Base-by-base conservation (phyloP, 1,140 invertebrate species). In the Saxidomus purpurata region DNA sequence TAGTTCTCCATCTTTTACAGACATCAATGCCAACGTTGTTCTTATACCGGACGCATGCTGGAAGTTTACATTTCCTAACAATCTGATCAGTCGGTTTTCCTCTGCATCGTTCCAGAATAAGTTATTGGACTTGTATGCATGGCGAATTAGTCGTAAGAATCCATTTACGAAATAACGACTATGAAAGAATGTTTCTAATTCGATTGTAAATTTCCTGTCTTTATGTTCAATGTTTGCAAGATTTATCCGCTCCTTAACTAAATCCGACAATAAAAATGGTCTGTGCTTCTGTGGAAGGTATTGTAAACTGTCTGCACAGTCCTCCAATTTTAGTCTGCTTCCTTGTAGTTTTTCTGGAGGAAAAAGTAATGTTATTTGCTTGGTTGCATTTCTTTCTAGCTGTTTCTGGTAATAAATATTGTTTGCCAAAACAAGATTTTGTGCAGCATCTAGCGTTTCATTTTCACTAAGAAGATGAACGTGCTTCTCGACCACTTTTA, bases 221-320 rank as follows among this genome's bases (percentile, higher is more conserved):
- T 34, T 55, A 19, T 9, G 1, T n/a, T 52, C 6, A 25, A 79
- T 79, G 36, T 52, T 28, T 52, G 55, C 47, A 34, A 79, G 28
- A n/a, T 90, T 86, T 28, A 95, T 36, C 6, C 55, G 38, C 85
- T 92, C 91, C 15, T 86, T 77, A 15, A 94, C 91, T 31, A 93
- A 15, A 9, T 86, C 25, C 31, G 90, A 89, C 38, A 95, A 79
- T 25, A 92, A 82, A 17, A 83, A 69, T 19, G 93, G 92, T 13
- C 85, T 71, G 43, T 22, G 86, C 61, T 31, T 90, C 31, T 31
- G 61, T 25, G 28, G 94, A 91, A 25, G 92, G 82, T 55, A 61
- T 67, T 52, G 79, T 36, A n/a, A 92, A 83, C 28, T 11, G 8
- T 36, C 49, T 19, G 55, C 55, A n/a, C 4, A 31, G 8, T 52